Evolutionary conservation across 2,113 vertebrate genomes (phyloP).

Genomic region (Oncorhynchus masou): DNA sequence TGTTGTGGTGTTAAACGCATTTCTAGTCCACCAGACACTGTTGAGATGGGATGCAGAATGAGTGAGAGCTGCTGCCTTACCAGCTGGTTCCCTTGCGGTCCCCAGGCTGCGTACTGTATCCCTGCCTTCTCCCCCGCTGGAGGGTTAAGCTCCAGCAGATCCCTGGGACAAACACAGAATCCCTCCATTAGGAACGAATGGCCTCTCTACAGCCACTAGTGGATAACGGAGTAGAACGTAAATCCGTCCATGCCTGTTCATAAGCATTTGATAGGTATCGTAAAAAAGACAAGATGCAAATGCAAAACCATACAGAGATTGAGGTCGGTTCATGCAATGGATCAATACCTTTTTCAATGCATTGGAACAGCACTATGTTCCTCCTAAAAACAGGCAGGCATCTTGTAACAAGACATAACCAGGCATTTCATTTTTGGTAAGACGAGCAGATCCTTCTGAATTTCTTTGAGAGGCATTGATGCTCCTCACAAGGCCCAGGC

Average conservation of each 20-base stretch:
- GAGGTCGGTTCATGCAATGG: constrained; percentile 64
- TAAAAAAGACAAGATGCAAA: constrained; percentile 45
- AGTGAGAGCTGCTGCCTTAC: constrained; percentile 53
- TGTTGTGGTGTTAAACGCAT: neutral
- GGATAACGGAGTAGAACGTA: constrained; percentile 13
- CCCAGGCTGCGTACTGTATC: constrained; percentile 78
- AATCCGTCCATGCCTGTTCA: constrained; percentile 46
- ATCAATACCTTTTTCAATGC: constrained; percentile 33
- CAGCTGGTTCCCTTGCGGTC: constrained; percentile 78
- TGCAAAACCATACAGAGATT: constrained; percentile 41
- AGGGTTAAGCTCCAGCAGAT: constrained; percentile 66
- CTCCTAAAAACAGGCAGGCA: constrained; percentile 48
- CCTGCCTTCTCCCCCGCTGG: constrained; percentile 51
- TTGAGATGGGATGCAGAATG: constrained; percentile 1
- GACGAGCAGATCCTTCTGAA: constrained; percentile 28
- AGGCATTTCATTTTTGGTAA: constrained; percentile 32
- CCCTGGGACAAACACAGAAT: constrained; percentile 64
- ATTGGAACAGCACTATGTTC: constrained; percentile 8
- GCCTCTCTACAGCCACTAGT: constrained; percentile 25
- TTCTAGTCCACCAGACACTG: neutral
- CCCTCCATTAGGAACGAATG: constrained; percentile 1
- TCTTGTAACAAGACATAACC: constrained; percentile 49
- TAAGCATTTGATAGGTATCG: constrained; percentile 22
- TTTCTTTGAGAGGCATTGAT: constrained; percentile 18
- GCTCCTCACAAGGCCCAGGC: constrained; percentile 20